Evolutionary conservation across 2,888 invertebrate species (phyloP).

Genomic region (Uropetala carovei): DNA sequence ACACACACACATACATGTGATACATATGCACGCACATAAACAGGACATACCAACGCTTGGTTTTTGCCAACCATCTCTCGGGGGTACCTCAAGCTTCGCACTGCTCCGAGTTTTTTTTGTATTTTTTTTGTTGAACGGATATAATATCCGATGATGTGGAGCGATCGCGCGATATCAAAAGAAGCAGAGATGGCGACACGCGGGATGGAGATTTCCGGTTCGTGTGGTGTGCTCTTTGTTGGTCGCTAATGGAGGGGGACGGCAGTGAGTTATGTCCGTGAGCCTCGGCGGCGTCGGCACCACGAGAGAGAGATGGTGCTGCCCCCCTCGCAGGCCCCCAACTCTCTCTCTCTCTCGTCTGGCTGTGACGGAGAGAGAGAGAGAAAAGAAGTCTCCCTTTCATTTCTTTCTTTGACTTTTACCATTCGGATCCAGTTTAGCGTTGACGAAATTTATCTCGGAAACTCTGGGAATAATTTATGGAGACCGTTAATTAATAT

Average conservation of each 20-base stretch:
- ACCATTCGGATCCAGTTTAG: neutral
- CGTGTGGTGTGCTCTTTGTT: conserved; percentile 41
- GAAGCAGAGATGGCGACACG: conserved; percentile 7
- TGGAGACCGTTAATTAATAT: conserved; percentile 4
- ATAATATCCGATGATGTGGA: neutral
- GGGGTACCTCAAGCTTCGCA: too few relatives aligned
- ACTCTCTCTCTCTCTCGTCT: neutral
- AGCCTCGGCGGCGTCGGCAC: neutral
- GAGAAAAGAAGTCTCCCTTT: neutral
- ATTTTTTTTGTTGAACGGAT: too few relatives aligned
- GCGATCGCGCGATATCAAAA: conserved; percentile 20
- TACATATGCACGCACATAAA: too few relatives aligned
- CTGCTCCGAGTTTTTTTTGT: too few relatives aligned
- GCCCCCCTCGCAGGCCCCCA: neutral
- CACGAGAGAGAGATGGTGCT: neutral
- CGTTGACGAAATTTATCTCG: conserved; percentile 16
- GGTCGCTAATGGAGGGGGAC: conserved; percentile 53
- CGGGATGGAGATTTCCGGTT: conserved; percentile 26
- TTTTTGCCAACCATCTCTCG: too few relatives aligned
- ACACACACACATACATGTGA: too few relatives aligned
- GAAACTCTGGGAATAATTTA: neutral
- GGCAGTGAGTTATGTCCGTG: conserved; percentile 45
- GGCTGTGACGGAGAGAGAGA: neutral
- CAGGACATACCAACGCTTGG: too few relatives aligned
- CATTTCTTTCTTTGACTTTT: neutral